Base-by-base conservation (phyloP, 23 tunicate genomes). In the Trididemnum nubilum region DNA sequence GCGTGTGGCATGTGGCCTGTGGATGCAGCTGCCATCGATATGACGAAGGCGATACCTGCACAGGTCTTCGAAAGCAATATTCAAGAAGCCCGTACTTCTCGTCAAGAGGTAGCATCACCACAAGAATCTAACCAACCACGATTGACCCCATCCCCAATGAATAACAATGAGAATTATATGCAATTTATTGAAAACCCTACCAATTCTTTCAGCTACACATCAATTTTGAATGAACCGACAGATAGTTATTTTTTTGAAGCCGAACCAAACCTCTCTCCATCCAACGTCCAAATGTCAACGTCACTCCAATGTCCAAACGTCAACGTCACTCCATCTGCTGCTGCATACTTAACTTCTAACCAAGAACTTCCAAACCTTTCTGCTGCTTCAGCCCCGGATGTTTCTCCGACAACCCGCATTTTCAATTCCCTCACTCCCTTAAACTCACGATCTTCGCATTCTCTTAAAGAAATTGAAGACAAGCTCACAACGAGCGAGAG, bases 21-120 rank as follows among this genome's bases (percentile, higher is more conserved):
- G 22, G 76, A 70, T 22, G 76, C 22, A 70, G 31, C 37, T 70
- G 76, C 76, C 22, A 34, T 70, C 29, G 76, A 70, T 27, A 7
- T 7, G 9, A 15, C 12, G 54, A 23, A 63, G 23, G 22, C 70
- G n/a, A 63, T 9, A 23, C 70, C 70, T 63, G 29, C 70, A 9
- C n/a, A 63, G 7, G 15, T 44, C 9, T 44, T 44, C 54, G 12
- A 7, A 44, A 44, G 54, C 54, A 7, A 9, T 44, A 15, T 15
- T 9, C 54, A 9, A 44, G 15, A 44, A 15, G 12, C 9, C 12
- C 9, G 12, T 9, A 7, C 54, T 44, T 44, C 54, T 44, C 15
- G 15, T 44, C 54, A 7, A 7, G 54, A 44, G 15, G 54, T 7
- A 44, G 54, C 54, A 44, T n/a, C n/a, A n/a, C n/a, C n/a, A n/a